Base-by-base conservation (phyloP, 2,888 invertebrate species). In the Ashinkailepas kermadecensis region DNA sequence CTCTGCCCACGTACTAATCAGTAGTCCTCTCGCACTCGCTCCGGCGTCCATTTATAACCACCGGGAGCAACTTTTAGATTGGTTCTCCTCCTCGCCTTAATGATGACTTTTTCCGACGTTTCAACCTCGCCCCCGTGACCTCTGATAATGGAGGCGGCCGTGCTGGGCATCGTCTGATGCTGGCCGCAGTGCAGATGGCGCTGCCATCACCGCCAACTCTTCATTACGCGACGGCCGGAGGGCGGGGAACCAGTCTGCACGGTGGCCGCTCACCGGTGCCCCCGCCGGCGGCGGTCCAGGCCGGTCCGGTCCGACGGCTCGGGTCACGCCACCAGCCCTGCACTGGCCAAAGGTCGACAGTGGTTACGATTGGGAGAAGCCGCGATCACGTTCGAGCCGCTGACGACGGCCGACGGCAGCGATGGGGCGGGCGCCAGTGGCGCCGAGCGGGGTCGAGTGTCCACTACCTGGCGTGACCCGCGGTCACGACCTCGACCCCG, bases 301-400 rank as follows among this genome's bases (percentile, higher is more conserved):
- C n/a, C 64, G 64, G 64, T n/a, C 21, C 64, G 64, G 64, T n/a
- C n/a, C 64, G 62, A 15, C 62, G 18, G 62, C 39, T 62, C 15
- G 62, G 62, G 62, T 18, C 62, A 62, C 95, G 87, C 96, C 97
- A 88, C 98, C 98, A 85, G 96, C 95, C 87, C 92, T 93, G 88
- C 97, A 39, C 39, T 97, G 88, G 95, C 97, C 0, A 4, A 39
- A 39, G 39, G 39, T 39, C 95, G 95, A 88, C 94, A 62, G 11
- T 3, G 18, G 18, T 39, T 25, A 39, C 39, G 70, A 70, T 70
- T 70, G 70, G 39, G 70, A 70, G 70, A 70, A 70, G 39, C 70
- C 39, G 70, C 39, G n/a, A 12, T 39, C 70, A n/a, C 67, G 15
- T 39, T 23, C 39, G 39, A 39, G 39, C 39, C 39, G 15, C 39